Evolutionary conservation across 2,888 invertebrate genomes (phyloP).

Genomic region (Alcis repandata): DNA sequence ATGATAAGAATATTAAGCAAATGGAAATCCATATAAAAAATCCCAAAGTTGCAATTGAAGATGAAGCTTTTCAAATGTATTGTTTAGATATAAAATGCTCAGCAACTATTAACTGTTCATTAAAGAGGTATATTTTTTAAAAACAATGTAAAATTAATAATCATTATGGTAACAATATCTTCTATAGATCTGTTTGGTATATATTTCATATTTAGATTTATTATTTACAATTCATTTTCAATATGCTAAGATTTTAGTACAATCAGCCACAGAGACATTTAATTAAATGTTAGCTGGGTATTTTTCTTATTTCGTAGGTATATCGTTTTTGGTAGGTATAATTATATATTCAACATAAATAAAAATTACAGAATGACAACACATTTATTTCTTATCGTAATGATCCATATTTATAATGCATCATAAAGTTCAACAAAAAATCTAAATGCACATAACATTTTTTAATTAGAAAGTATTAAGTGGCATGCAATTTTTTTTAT

Average conservation of each 20-base stretch:
- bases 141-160: slow-evolving; percentile 52
- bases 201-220: slow-evolving; percentile 31
- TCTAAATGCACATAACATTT: background rate
- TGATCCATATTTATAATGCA: background rate
- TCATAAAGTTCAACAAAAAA: background rate
- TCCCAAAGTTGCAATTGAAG: slow-evolving; percentile 63
- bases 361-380: background rate
- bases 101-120: slow-evolving; percentile 57
- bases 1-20: background rate
- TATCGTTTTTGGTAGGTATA: background rate
- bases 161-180: slow-evolving; percentile 12
- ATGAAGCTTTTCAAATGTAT: slow-evolving; percentile 60
- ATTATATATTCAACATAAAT: too few relatives aligned
- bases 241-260: slow-evolving; percentile 1
- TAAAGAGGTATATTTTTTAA: slow-evolving; percentile 51
- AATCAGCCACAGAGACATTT: slow-evolving; percentile 3
- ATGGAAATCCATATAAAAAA: slow-evolving; percentile 4
- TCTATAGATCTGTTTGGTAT: slow-evolving; percentile 55
- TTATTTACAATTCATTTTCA: slow-evolving; percentile 33
- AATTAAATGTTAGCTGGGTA: background rate
- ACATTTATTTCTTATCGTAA: too few relatives aligned
- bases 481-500: background rate
- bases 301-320: background rate
- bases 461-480: background rate
- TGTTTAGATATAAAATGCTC: slow-evolving; percentile 55